Percentiles rank a stretch among this genome's conserved stretches.
These are phyloP conservation scores for Trichomalopsis sarcophagae DNA, from an alignment of 1,140 invertebrate species.

Conservation along the genomic window DNA sequence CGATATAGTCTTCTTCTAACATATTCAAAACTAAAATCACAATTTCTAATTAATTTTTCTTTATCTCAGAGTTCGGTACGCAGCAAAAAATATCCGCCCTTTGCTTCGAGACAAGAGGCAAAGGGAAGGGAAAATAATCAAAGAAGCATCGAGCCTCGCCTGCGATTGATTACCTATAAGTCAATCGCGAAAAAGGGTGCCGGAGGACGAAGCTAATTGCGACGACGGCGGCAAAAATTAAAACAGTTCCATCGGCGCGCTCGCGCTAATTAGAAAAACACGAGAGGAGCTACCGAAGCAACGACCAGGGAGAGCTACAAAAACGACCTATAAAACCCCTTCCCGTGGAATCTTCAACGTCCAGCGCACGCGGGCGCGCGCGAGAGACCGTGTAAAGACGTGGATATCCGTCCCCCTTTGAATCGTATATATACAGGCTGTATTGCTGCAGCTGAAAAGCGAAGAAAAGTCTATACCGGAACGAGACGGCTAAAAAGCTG, in stretches of 20 bases:
- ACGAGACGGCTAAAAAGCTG: background rate
- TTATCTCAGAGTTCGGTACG: too few species aligned
- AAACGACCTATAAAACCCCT: constrained; percentile 11
- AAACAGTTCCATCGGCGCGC: constrained; percentile 15
- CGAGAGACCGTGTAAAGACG: background rate
- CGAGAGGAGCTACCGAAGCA: background rate
- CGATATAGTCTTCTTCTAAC: too few species aligned
- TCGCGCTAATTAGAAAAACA: constrained; percentile 20
- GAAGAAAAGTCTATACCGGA: too few species aligned
- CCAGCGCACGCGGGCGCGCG: background rate
- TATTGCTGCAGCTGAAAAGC: too few species aligned
- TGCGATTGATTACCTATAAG: background rate
- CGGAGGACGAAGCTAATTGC: constrained; percentile 13
- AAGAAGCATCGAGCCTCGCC: background rate
- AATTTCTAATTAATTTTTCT: too few species aligned
- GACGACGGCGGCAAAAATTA: constrained; percentile 6
- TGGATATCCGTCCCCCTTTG: background rate
- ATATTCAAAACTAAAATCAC: too few species aligned
- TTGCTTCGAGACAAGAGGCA: background rate
- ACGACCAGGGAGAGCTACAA: background rate
- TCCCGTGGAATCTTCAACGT: background rate
- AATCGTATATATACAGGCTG: background rate
- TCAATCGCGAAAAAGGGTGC: background rate
- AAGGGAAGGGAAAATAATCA: background rate
- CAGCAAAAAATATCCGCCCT: too few species aligned